Base-by-base conservation (phyloP, 2,113 vertebrate species). In the Galeopterus variegatus region DNA sequence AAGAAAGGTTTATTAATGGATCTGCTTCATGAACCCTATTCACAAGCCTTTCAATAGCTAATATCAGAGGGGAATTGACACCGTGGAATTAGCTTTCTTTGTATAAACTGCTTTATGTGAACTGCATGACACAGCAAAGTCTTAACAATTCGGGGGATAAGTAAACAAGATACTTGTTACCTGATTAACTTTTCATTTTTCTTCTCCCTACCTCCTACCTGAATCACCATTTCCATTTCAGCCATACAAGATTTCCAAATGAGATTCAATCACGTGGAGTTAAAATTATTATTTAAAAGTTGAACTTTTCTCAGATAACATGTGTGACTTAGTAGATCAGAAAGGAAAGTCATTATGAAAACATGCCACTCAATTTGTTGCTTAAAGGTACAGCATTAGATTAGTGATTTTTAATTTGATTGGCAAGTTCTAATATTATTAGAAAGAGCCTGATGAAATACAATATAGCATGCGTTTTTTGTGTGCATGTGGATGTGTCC, bases 1-100 rank as follows among this genome's bases (percentile, higher is more conserved):
- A 97, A 90, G 82, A 96, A 97, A 97, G 65, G 79, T 98, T 69
- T 98, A 98, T 97, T 98, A 97, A 97, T 97, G 88, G 69, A 97
- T 97, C 95, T 97, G 97, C 83, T 97, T 97, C 96, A 88, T 89
- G 84, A 98, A 79, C 23, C 65, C 80, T 96, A 73, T 97, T 98
- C 97, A 97, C 88, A 93, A 94, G 81, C 91, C 86, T 98, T 77
- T 85, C 96, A 93, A 96, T 91, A 97, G 91, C 94, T 84, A 98
- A 60, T 89, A 98, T 97, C 83, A 97, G 84, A 79, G 65, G 96
- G 75, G 64, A 91, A 88, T 6, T 52, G 36, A 65, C 87, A 81
- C 97, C 96, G 96, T 31, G 31, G 28, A 80, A 65, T n/a, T 96
- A 97, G 86, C 33, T 96, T 97, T 95, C 88, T 97, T 97, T 84